phyloP scores from a whole-genome alignment of 2,113 vertebrate genomes.

The Gambusia holbrooki region DNA sequence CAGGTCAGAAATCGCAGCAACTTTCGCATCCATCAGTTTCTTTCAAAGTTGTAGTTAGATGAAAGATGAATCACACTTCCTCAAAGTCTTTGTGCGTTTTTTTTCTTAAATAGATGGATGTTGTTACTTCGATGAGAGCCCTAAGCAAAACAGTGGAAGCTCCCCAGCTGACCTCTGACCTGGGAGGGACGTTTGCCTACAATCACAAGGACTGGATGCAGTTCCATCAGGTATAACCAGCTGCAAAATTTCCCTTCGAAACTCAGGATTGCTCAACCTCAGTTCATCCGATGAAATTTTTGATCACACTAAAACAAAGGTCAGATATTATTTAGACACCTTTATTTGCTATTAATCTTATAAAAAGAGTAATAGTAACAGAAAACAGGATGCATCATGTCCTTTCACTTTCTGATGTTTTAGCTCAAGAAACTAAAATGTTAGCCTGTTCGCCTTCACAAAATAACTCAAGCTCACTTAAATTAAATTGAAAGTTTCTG shows the following conservation, averaged over 20 bases:
- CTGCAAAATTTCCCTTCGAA: not conserved
- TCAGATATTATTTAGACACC: no score
- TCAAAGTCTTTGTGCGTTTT: not conserved
- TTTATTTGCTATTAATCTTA: no score
- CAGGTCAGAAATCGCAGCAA: slow-evolving; percentile 79
- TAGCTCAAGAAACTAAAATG: no score
- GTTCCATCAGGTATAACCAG: slow-evolving; percentile 88
- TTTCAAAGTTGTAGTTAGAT: not conserved
- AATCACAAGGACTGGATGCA: slow-evolving; percentile 91
- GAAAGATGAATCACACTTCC: not conserved
- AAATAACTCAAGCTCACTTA: no score
- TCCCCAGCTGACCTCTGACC: slow-evolving; percentile 85
- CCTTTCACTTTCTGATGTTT: not conserved
- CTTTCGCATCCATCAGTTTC: not conserved
- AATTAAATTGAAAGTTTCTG: no score
- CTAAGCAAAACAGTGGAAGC: slow-evolving; percentile 86
- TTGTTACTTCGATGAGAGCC: slow-evolving; percentile 85
- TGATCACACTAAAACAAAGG: no score
- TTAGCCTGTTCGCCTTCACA: no score
- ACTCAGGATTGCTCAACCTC: not conserved
- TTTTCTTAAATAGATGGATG: slow-evolving; percentile 82
- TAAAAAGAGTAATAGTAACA: not conserved
- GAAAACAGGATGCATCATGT: not conserved
- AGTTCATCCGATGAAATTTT: not conserved
- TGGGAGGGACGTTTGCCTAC: slow-evolving; percentile 88